Base-by-base conservation (phyloP, 2,888 invertebrate genomes). In the Empis livida region DNA sequence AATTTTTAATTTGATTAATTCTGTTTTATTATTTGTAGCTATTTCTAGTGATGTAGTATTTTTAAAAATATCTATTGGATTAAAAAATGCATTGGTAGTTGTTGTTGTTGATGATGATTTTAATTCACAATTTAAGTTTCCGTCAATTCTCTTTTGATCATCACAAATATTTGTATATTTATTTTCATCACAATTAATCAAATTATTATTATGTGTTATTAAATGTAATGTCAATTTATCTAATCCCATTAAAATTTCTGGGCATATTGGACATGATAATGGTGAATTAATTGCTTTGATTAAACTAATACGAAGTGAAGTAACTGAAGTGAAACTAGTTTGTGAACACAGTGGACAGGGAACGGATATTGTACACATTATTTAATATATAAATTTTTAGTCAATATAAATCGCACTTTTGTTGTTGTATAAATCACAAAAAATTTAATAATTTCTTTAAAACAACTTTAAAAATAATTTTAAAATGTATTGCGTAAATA, bases 141-240 rank as follows among this genome's bases (percentile, higher is more conserved):
- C 35, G 51, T 46, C 43, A 37, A 49, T 27, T 27, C 9, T 27
- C 23, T 10, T 45, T 23, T 47, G 30, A 30, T 16, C 27, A 35
- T 27, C 23, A 27, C 8, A 6, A 27, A 6, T 27, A 5, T 27
- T 27, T 27, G 23, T 27, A 27, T 9, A 27, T 27, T 27, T 27
- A 27, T 43, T 32, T 41, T 15, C 39, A 45, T 49, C 50, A 27
- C 23, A 44, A 47, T 52, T 51, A 39, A 63, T 60, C 13, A 59
- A 52, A 41, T 56, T 61, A 30, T n/a, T n/a, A n/a, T 79, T 76
- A 62, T 88, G 88, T 50, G 80, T 80, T 60, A 88, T 87, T 54
- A 89, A 71, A 67, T 89, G 88, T 59, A 88, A 85, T 1, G 88
- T 88, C 44, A 88, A 71, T 70, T 88, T 88, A 64, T 88, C 88